Evolutionary conservation across 2,113 vertebrate genomes (phyloP), one percentile per base, ranked within the genome.

Genomic region (Sakesphorus luctuosus): DNA sequence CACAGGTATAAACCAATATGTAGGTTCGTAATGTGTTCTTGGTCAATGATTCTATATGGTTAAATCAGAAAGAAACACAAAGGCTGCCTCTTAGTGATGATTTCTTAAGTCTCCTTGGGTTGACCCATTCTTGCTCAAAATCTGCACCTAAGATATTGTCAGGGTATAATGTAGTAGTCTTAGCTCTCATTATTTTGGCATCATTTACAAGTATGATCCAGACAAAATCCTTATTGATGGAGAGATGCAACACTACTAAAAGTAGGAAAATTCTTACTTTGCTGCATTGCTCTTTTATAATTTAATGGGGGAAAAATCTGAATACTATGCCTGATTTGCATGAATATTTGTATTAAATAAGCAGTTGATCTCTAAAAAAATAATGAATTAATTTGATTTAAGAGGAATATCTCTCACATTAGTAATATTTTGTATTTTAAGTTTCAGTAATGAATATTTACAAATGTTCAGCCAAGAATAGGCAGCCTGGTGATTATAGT

Each of bases 1-100:
- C 33, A 81, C 9, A 35, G 29, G 4, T 63, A 12, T 17, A n/a
- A 91, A 18, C 4, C 38, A 63, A 3, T 1, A 3, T 4, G 5
- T 18, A 9, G 0, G 0, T 67, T 59, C 10, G 1, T 29, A 44
- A 47, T 12, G 8, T 40, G 19, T 16, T 49, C 11, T 69, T 73
- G 31, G 8, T 44, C 44, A 52, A 6, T n/a, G 17, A 44, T 76
- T 82, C 62, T 56, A 46, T 13, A 21, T 36, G 9, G 5, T 52
- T 83, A 79, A 68, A 65, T 4, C 26, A 90, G 49, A 62, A 79
- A 46, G n/a, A 84, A 73, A 65, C 35, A 36, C 1, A 52, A 40
- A 55, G 5, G 2, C 5, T 1, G 0, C 9, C 14, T 71, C 23
- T 76, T 43, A 26, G 31, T 36, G 20, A 36, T 47, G 11, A 43